A percentile compares a stretch with the other conserved stretches of the same genome.
phyloP scores from a whole-genome alignment of 2,797 vertebrate species.

The Leucoraja ocellata region DNA sequence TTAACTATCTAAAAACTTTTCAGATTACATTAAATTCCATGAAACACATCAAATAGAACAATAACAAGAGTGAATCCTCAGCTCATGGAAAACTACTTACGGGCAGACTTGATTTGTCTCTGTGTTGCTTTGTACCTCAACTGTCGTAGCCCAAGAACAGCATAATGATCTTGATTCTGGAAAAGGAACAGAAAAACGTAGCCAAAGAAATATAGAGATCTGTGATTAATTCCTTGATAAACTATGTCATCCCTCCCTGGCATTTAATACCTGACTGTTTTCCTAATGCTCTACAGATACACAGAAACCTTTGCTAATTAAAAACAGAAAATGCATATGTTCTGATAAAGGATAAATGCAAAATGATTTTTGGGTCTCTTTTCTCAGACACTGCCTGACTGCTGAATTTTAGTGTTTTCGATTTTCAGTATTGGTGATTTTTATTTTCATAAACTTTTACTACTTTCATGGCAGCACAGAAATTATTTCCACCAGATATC shows the following conservation, averaged over 20 bases:
- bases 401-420: too few species aligned
- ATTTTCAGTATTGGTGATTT: too few species aligned
- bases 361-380: too few species aligned
- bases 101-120: slow-evolving; percentile 96
- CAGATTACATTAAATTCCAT: not conserved
- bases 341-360: too few species aligned
- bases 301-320: not conserved
- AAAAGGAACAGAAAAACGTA: slow-evolving; percentile 9
- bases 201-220: not conserved
- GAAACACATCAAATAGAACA: not conserved
- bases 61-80: not conserved
- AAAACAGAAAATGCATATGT: too few species aligned
- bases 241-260: not conserved
- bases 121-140: slow-evolving; percentile 90
- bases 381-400: too few species aligned
- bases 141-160: slow-evolving; percentile 79
- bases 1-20: not conserved
- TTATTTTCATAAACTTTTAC: not conserved
- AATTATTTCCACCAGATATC: not conserved
- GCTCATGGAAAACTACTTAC: slow-evolving; percentile 65
- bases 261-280: not conserved
- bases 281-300: not conserved
- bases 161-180: slow-evolving; percentile 98
- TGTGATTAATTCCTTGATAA: not conserved
- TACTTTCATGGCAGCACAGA: too few species aligned